These are phyloP conservation scores for Heliconius hewitsoni DNA, from an alignment of 1,140 invertebrate genomes.

Conservation along the genomic window DNA sequence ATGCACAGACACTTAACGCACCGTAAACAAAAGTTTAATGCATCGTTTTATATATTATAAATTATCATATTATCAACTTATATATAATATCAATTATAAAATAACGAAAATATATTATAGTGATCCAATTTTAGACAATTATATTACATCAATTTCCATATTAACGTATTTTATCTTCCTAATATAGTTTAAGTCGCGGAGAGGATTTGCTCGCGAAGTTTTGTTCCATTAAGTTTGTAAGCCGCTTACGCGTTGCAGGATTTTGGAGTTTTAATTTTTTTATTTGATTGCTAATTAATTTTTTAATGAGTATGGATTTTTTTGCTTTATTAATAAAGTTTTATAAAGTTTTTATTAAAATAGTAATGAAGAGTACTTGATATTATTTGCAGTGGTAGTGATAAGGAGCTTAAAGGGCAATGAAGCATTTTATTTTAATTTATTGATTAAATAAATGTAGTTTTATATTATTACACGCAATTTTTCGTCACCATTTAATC, in stretches of 20 bases:
- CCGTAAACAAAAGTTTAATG: too few relatives aligned
- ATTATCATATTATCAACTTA: not conserved
- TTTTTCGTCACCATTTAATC: not conserved
- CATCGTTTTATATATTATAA: too few relatives aligned
- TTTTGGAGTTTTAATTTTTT: constrained; percentile 37
- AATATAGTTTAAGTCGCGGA: constrained; percentile 41
- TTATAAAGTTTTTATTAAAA: not conserved
- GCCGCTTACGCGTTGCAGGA: constrained; percentile 38
- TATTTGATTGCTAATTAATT: constrained; percentile 36
- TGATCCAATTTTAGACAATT: constrained; percentile 3
- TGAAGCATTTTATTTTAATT: not conserved
- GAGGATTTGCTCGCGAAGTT: constrained; percentile 42
- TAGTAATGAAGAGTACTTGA: not conserved
- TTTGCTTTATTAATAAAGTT: not conserved
- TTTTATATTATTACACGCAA: not conserved
- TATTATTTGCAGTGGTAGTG: not conserved
- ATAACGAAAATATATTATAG: too few relatives aligned
- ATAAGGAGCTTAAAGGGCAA: not conserved
- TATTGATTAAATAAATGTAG: not conserved
- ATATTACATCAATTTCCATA: constrained; percentile 42
- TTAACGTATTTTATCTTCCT: constrained; percentile 41
- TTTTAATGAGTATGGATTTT: constrained; percentile 15
- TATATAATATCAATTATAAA: too few relatives aligned
- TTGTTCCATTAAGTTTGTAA: constrained; percentile 47
- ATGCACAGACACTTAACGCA: too few relatives aligned